These are phyloP conservation scores for Heliconius hortense DNA, from an alignment of 2,888 invertebrate genomes.

Conservation along the genomic window DNA sequence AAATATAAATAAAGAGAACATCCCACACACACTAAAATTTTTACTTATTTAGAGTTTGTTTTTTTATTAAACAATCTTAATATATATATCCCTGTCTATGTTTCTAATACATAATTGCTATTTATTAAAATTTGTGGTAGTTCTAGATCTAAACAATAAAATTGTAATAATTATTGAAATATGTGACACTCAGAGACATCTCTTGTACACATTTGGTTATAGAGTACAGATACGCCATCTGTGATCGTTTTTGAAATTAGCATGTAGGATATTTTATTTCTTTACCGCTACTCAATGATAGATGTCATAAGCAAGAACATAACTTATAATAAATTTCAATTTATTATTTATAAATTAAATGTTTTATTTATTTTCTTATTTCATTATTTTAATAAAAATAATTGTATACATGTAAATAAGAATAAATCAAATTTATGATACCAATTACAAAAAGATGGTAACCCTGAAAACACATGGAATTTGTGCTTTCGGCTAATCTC, in stretches of 20 bases:
- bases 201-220: background rate
- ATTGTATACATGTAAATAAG: no score
- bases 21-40: no score
- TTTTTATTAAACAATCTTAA: no score
- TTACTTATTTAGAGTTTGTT: no score
- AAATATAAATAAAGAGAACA: no score
- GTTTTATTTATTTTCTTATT: background rate
- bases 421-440: background rate
- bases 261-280: conserved; percentile 8
- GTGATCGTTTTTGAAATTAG: background rate
- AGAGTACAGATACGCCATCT: conserved; percentile 11
- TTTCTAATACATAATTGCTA: no score
- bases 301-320: conserved; percentile 45
- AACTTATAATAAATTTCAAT: background rate
- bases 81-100: no score
- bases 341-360: conserved; percentile 4
- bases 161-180: background rate
- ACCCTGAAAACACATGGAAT: conserved; percentile 64
- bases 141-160: no score
- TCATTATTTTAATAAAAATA: background rate
- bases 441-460: conserved; percentile 49
- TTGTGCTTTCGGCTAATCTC: conserved; percentile 39
- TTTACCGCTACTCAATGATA: conserved; percentile 51
- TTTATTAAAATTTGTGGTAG: no score
- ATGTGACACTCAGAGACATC: background rate